phyloP scores from a whole-genome alignment of 2,888 invertebrate species.

The Nomada flava region DNA sequence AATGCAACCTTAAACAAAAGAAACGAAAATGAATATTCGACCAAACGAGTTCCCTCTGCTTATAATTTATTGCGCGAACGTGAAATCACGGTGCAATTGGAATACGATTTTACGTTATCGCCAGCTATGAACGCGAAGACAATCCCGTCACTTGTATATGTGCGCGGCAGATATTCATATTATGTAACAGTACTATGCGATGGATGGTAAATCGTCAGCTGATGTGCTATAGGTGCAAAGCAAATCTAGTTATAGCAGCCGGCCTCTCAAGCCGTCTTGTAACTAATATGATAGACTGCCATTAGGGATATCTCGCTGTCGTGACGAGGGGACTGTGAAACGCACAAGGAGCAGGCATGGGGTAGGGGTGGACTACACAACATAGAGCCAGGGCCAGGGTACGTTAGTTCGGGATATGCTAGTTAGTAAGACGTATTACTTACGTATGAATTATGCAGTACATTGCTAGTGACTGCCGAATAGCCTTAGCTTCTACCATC shows the following conservation, averaged over 20 bases:
- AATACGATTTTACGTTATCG: neutral
- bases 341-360: conserved; percentile 39
- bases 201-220: conserved; percentile 73
- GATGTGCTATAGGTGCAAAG: conserved; percentile 68
- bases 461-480: conserved; percentile 74
- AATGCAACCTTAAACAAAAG: too few relatives aligned
- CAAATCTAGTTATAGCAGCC: conserved; percentile 75
- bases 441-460: conserved; percentile 81
- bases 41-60: too few relatives aligned
- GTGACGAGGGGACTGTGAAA: conserved; percentile 66
- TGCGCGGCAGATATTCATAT: conserved; percentile 10
- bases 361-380: conserved; percentile 46
- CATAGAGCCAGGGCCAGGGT: conserved; percentile 62
- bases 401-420: conserved; percentile 66
- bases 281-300: conserved; percentile 80
- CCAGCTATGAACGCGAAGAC: neutral
- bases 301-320: conserved; percentile 77
- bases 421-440: conserved; percentile 82
- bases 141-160: neutral
- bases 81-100: neutral
- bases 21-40: too few relatives aligned
- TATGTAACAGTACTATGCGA: conserved; percentile 42
- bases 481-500: conserved; percentile 68
- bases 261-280: conserved; percentile 75
- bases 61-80: neutral